Evolutionary conservation across 2,797 vertebrate species (phyloP), one percentile per base, ranked within the genome.

Genomic region (Crenuchus spilurus): DNA sequence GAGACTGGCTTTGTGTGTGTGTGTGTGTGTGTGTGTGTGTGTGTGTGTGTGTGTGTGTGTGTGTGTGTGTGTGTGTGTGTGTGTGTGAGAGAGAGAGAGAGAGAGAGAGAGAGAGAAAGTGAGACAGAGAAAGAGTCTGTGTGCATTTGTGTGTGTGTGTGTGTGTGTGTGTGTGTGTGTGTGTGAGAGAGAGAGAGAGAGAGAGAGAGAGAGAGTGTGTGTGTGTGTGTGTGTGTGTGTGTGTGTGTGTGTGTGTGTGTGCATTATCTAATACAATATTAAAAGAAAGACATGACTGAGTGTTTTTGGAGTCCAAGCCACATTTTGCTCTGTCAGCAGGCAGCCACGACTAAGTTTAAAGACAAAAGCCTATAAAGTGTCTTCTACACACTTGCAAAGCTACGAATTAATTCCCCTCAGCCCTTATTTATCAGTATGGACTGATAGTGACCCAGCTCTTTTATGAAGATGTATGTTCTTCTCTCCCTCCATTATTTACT

Each of bases 251-350:
- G 20, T 37, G 57, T n/a, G 8, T 26, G 9, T 3, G 11, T 70
- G 26, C 35, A 9, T 60, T 76, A 66, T 79, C 30, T 77, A 69
- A 65, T 68, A 55, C 68, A 39, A 57, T 44, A 63, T 58, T 67
- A 71, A 77, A 55, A 6, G 2, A 55, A 44, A 13, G 64, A 46
- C 20, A 65, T 39, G 62, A 37, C 37, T 46, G 62, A 48, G 55
- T 54, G 33, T 41, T 30, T 69, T 30, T 41, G 31, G n/a, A 48
- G 42, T 10, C 37, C 20, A 48, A 13, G 51, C 62, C 11, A 14
- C 20, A 26, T 79, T 74, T 44, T 65, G 71, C 65, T 65, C 57
- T 33, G 70, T 82, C 80, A 76, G 77, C 68, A 72, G 26, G 42
- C 35, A 41, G n/a, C 14, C 58, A 13, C 49, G 60, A 54, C 67